These are phyloP conservation scores for Lepidostoma basale DNA, from an alignment of 1,140 invertebrate species.

Conservation along the genomic window DNA sequence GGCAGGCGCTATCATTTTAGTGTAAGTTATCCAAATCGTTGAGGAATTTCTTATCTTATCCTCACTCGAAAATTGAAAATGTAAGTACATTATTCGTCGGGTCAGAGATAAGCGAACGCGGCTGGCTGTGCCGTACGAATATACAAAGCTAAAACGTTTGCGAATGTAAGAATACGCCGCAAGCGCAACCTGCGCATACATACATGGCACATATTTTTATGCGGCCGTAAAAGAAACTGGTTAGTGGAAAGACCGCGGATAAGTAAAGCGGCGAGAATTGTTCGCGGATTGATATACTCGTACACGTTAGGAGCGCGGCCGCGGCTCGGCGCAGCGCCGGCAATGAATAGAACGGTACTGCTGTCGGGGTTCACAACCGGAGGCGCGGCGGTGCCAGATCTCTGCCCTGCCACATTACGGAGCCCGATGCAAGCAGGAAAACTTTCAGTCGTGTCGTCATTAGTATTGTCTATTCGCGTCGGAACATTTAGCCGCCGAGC, in stretches of 20 bases:
- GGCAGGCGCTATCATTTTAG: too few relatives aligned
- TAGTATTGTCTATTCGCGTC: not conserved
- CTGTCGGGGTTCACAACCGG: constrained; percentile 32
- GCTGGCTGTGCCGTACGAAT: too few relatives aligned
- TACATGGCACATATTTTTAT: not conserved
- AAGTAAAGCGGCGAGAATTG: not conserved
- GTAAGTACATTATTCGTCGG: too few relatives aligned
- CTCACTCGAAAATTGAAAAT: too few relatives aligned
- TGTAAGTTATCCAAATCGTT: too few relatives aligned
- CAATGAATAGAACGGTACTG: constrained; percentile 25
- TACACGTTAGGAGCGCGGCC: too few relatives aligned
- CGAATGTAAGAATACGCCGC: too few relatives aligned
- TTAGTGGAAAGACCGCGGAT: constrained; percentile 7
- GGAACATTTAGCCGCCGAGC: not conserved
- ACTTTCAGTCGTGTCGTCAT: constrained; percentile 12
- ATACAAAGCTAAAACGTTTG: too few relatives aligned
- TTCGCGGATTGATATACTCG: constrained; percentile 23
- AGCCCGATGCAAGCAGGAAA: constrained; percentile 6
- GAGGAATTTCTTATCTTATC: too few relatives aligned
- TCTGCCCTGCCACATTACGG: not conserved
- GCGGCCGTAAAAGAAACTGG: constrained; percentile 8
- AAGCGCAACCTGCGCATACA: not conserved
- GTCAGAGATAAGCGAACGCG: too few relatives aligned
- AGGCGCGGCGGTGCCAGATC: constrained; percentile 26
- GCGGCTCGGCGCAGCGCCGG: constrained; percentile 8